A percentile compares a stretch with the other conserved stretches of the same genome.
Evolutionary conservation across 2,797 vertebrate species (phyloP).

Genomic region (Protosalanx chinensis): DNA sequence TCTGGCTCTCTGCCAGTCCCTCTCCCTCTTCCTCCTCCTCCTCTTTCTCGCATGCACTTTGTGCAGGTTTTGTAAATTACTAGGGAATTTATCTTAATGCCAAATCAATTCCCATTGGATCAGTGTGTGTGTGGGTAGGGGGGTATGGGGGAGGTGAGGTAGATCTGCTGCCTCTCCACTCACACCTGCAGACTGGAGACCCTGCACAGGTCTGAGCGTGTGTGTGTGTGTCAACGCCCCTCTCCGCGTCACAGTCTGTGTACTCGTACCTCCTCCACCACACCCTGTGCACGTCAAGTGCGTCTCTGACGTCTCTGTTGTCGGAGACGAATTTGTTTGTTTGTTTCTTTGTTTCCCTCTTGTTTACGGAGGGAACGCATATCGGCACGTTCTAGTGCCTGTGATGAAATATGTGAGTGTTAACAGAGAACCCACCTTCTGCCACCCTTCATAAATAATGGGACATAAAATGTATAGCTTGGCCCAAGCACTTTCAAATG

Average conservation of each 20-base stretch:
- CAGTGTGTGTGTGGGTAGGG: slow-evolving; percentile 2
- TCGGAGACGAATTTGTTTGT: too few relatives aligned
- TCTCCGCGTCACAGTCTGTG: too few relatives aligned
- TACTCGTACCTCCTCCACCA: too few relatives aligned
- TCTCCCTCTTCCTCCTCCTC: background rate
- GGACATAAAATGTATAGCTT: slow-evolving; percentile 25
- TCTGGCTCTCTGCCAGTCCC: background rate
- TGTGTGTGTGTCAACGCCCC: background rate
- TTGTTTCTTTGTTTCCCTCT: too few relatives aligned
- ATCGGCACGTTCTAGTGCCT: slow-evolving; percentile 33
- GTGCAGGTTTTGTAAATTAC: background rate
- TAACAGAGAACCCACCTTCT: slow-evolving; percentile 34
- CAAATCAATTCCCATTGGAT: background rate
- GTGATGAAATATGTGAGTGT: slow-evolving; percentile 14
- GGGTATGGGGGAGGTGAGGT: background rate
- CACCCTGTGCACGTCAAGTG: too few relatives aligned
- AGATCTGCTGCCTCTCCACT: too few relatives aligned
- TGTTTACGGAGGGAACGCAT: background rate
- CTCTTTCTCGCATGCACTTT: slow-evolving; percentile 37
- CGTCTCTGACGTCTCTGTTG: too few relatives aligned
- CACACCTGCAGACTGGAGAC: too few relatives aligned
- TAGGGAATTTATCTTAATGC: background rate
- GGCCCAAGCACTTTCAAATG: too few relatives aligned
- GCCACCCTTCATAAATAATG: slow-evolving; percentile 53
- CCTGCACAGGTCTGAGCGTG: background rate